Base-by-base conservation (phyloP, 37 sponge, comb jelly and placozoan genomes). In the Diacarnus erythraeanus region DNA sequence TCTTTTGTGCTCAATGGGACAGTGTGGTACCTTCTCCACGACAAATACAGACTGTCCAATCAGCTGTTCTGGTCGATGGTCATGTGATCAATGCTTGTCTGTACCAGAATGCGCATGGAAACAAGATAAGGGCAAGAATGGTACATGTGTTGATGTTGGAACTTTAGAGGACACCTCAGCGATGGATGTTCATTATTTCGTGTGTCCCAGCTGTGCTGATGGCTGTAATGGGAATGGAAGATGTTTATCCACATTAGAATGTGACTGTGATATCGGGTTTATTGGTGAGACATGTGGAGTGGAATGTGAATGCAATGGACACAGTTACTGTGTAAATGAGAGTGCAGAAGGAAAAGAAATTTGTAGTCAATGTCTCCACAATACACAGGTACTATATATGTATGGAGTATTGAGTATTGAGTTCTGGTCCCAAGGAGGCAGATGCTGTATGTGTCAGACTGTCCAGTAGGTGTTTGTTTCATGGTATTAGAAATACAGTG, bases 381-480 rank as follows among this genome's bases (percentile, higher is more conserved):
- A 71, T 47, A 71, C 47, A 15, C 72, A 71, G 72, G 72, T 71
- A n/a, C n/a, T n/a, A n/a, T n/a, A n/a, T n/a, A n/a, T n/a, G n/a
- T n/a, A n/a, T n/a, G n/a, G n/a, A n/a, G n/a, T n/a, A n/a, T n/a
- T n/a, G n/a, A n/a, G n/a, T n/a, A n/a, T n/a, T n/a, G n/a, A n/a
- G n/a, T n/a, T n/a, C n/a, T n/a, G n/a, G n/a, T n/a, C n/a, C n/a
- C n/a, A n/a, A n/a, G n/a, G n/a, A n/a, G n/a, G n/a, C n/a, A n/a
- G n/a, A n/a, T n/a, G n/a, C n/a, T n/a, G n/a, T n/a, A n/a, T n/a
- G n/a, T n/a, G n/a, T n/a, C n/a, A n/a, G n/a, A n/a, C n/a, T n/a
- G n/a, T n/a, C n/a, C n/a, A n/a, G n/a, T n/a, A n/a, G n/a, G n/a
- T n/a, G n/a, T n/a, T n/a, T n/a, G n/a, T n/a, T n/a, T n/a, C n/a